Conservation (phyloP, 2,888 invertebrate genomes). For the Allygus modestus region DNA sequence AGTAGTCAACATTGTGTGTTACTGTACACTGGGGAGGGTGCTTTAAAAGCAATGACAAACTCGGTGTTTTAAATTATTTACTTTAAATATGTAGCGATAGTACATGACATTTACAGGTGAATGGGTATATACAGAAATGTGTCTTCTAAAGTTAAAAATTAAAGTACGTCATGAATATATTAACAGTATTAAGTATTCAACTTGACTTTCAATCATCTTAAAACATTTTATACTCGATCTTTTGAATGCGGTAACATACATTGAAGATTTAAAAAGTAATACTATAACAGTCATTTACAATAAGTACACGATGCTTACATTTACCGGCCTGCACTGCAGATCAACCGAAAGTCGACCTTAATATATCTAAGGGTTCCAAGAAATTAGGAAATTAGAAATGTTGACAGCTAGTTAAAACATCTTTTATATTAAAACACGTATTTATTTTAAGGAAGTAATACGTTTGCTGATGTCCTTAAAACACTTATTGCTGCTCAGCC, state of each 20-base stretch:
- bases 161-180: conserved; percentile 10
- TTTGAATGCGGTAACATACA: conserved; percentile 10
- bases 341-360: background rate
- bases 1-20: too few species aligned
- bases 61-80: conserved; percentile 29
- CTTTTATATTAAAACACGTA: background rate
- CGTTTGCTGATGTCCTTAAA: background rate
- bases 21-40: too few species aligned
- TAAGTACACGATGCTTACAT: conserved; percentile 15
- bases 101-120: conserved; percentile 58
- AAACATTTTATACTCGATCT: background rate
- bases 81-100: conserved; percentile 44
- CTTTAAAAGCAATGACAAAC: background rate
- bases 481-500: conserved; percentile 12
- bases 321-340: background rate
- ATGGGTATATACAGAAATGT: conserved; percentile 55
- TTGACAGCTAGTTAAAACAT: background rate
- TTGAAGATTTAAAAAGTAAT: background rate
- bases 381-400: background rate
- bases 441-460: background rate
- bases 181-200: conserved; percentile 29
- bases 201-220: background rate
- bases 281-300: conserved; percentile 33
- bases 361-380: background rate
- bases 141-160: conserved; percentile 14